Percentiles rank a stretch among this genome's conserved stretches.
phyloP scores from a whole-genome alignment of 2,113 vertebrate genomes.

The Lichenostomus cassidix region DNA sequence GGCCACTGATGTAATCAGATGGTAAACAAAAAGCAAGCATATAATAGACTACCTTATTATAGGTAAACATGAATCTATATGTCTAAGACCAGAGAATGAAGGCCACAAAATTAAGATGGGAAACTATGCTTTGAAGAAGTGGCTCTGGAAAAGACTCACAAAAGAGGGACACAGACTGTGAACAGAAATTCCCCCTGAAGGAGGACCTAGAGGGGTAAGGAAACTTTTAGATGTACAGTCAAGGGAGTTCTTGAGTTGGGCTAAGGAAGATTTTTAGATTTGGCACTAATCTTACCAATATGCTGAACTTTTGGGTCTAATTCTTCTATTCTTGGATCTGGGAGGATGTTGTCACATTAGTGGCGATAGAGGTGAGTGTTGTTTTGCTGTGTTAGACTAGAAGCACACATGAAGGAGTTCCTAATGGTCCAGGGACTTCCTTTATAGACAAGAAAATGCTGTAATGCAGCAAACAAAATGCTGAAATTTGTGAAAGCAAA shows the following conservation, averaged over 20 bases:
- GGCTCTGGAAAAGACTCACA: neutral
- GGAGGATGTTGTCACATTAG: neutral
- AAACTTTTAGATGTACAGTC: neutral
- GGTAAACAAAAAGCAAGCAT: neutral
- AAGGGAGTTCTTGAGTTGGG: neutral
- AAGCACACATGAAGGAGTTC: neutral
- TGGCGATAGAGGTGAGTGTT: neutral
- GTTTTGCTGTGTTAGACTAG: neutral
- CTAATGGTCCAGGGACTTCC: neutral
- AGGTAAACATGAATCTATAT: neutral
- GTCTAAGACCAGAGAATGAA: neutral
- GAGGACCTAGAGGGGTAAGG: neutral
- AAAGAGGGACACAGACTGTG: neutral
- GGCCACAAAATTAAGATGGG: neutral
- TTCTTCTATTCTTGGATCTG: neutral
- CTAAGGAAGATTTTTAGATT: neutral
- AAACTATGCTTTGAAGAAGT: neutral
- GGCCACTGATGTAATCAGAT: neutral
- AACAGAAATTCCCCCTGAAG: neutral
- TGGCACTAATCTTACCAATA: neutral
- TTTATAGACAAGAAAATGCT: neutral
- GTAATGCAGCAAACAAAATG: neutral
- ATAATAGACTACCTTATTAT: neutral
- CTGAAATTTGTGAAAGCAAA: neutral
- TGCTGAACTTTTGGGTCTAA: neutral